Percentiles rank a stretch among this genome's conserved stretches.
phyloP scores from a whole-genome alignment of 2,113 vertebrate genomes.

The Nothoprocta pentlandii region DNA sequence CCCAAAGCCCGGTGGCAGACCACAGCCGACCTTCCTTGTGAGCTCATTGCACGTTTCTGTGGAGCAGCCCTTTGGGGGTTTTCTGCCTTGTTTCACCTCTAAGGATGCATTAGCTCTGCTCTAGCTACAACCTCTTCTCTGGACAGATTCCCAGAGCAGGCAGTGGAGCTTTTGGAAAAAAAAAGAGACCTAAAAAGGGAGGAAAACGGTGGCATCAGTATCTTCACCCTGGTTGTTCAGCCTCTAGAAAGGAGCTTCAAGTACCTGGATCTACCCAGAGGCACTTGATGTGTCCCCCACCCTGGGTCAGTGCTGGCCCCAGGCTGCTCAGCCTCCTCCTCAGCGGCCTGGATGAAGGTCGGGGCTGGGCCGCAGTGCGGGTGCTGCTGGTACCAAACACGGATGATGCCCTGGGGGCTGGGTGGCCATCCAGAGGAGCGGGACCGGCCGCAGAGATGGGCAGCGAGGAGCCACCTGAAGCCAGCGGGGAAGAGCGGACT shows the following conservation, averaged over 20 bases:
- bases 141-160: rapidly evolving
- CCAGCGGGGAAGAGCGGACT: too few relatives aligned
- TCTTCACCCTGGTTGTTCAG: neutral
- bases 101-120: neutral
- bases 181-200: rapidly evolving
- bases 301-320: too few relatives aligned
- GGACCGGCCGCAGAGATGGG: too few relatives aligned
- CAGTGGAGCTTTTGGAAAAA: rapidly evolving
- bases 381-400: too few relatives aligned
- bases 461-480: too few relatives aligned
- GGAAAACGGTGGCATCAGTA: rapidly evolving
- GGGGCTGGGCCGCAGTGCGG: too few relatives aligned
- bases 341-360: too few relatives aligned
- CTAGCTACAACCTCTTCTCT: neutral
- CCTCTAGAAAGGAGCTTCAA: neutral
- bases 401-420: too few relatives aligned
- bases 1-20: neutral
- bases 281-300: neutral
- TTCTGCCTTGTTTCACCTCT: neutral
- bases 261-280: neutral
- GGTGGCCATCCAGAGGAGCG: too few relatives aligned
- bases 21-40: neutral
- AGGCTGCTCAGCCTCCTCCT: too few relatives aligned
- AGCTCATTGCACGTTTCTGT: neutral
- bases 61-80: neutral